Evolutionary conservation across 2,797 vertebrate species (phyloP), one percentile per base, ranked within the genome.

Genomic region (Acipenser oxyrinchus): DNA sequence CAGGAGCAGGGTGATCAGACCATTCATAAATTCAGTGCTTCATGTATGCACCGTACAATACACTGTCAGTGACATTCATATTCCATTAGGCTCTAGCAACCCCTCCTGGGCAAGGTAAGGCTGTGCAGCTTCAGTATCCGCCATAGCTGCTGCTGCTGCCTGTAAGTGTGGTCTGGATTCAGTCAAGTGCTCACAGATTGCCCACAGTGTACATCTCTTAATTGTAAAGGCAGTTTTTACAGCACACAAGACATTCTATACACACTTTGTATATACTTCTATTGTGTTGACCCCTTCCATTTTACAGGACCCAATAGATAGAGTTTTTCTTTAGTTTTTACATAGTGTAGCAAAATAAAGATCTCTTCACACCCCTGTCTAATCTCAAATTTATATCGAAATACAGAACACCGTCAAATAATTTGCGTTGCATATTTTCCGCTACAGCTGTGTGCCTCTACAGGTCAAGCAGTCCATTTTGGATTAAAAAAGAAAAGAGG

Each of bases 261-360:
- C 23, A 37, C 48, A 71, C 64, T 66, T 76, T 15, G 65, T 66
- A 64, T 62, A 69, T 60, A 65, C 66, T 64, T 75, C 73, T 49
- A 73, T 71, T 37, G 23, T 37, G 23, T 37, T 37, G 23, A 37
- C 23, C 23, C 23, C 59, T 69, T 77, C 72, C 62, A 72, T 84
- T 83, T 67, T 84, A 86, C 84, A 88, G 69, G 66, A 66, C 66
- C 75, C 23, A 37, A 37, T 37, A 37, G 71, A 75, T 73, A 70
- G 60, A 68, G 62, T 78, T 78, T 37, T 37, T 37, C 15, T 37
- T 37, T 37, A 37, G 23, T 37, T 37, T 68, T 66, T 69, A 92
- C 88, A 90, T 10, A 75, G 83, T 82, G 83, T 82, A 86, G 77
- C 87, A 91, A 90, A 90, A 90, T 85, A 90, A 87, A 85, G 76